These are phyloP conservation scores for Lordiphosa fenestrarum DNA, from an alignment of 2,888 invertebrate genomes.

Conservation along the genomic window DNA sequence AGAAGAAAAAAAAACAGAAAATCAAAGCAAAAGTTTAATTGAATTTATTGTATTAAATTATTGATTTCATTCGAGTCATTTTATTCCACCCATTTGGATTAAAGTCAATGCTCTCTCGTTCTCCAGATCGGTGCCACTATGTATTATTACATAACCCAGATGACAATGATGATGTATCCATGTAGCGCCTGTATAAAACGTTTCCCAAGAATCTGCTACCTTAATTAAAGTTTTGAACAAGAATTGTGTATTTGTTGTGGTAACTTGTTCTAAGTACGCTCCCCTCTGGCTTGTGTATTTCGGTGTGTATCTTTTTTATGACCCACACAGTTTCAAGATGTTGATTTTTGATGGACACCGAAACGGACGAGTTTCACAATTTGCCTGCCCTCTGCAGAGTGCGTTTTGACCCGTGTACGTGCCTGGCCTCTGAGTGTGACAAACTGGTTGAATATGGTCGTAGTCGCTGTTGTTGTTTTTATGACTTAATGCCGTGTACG, in stretches of 20 bases:
- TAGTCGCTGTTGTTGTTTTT: slow-evolving; percentile 53
- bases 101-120: slow-evolving; percentile 33
- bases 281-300: slow-evolving; percentile 21
- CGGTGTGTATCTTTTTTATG: slow-evolving; percentile 55
- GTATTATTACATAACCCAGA: slow-evolving; percentile 27
- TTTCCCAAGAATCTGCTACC: slow-evolving; percentile 56
- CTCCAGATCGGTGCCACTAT: slow-evolving; percentile 15
- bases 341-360: slow-evolving; percentile 24
- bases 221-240: slow-evolving; percentile 66
- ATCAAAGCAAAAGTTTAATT: no score
- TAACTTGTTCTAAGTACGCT: slow-evolving; percentile 65
- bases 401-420: slow-evolving; percentile 72
- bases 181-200: slow-evolving; percentile 36
- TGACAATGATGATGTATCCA: slow-evolving; percentile 24
- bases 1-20: no score
- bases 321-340: slow-evolving; percentile 29
- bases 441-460: slow-evolving; percentile 61
- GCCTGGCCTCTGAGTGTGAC: slow-evolving; percentile 78
- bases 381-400: slow-evolving; percentile 48
- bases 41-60: no score
- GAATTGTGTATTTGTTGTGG: slow-evolving; percentile 46
- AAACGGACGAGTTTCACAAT: slow-evolving; percentile 55
- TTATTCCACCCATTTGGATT: no score
- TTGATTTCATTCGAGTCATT: no score
- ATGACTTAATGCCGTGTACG: slow-evolving; percentile 72